A percentile compares a stretch with the other conserved stretches of the same genome.
Evolutionary conservation across 2,888 invertebrate species (phyloP).

Genomic region (Xestia c-nigrum): DNA sequence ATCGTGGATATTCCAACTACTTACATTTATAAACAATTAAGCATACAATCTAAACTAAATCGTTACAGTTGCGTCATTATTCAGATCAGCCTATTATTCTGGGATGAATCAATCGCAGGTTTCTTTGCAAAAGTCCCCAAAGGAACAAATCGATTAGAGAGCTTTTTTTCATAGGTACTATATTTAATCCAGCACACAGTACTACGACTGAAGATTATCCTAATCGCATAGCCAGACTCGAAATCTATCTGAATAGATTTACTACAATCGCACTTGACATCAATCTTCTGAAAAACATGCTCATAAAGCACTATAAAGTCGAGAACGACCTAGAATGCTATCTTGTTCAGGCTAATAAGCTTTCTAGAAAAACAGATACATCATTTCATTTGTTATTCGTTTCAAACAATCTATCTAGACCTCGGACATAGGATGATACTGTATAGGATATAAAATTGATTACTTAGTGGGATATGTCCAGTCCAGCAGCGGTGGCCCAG

Average conservation of each 20-base stretch:
- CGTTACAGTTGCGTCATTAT: not conserved
- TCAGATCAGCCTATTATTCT: not conserved
- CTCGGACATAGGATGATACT: too few relatives aligned
- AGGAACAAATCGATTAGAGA: not conserved
- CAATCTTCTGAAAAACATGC: constrained; percentile 6
- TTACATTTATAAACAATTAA: not conserved
- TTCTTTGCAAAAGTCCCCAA: too few relatives aligned
- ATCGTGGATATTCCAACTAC: not conserved
- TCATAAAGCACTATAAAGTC: constrained; percentile 12
- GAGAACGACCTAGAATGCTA: not conserved
- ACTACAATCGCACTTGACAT: constrained; percentile 19
- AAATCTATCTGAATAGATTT: constrained; percentile 11
- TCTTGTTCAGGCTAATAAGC: not conserved
- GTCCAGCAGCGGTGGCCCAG: too few relatives aligned
- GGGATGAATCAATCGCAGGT: not conserved
- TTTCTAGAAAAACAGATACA: not conserved
- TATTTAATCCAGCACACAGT: not conserved
- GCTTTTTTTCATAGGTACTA: not conserved
- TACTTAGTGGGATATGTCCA: too few relatives aligned
- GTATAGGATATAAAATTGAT: not conserved
- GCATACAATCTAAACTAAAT: not conserved
- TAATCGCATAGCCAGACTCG: not conserved
- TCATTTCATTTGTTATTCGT: not conserved
- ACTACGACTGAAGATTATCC: not conserved
- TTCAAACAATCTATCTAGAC: not conserved